These are phyloP conservation scores for Riparia riparia DNA, from an alignment of 2,113 vertebrate genomes.

Conservation along the genomic window DNA sequence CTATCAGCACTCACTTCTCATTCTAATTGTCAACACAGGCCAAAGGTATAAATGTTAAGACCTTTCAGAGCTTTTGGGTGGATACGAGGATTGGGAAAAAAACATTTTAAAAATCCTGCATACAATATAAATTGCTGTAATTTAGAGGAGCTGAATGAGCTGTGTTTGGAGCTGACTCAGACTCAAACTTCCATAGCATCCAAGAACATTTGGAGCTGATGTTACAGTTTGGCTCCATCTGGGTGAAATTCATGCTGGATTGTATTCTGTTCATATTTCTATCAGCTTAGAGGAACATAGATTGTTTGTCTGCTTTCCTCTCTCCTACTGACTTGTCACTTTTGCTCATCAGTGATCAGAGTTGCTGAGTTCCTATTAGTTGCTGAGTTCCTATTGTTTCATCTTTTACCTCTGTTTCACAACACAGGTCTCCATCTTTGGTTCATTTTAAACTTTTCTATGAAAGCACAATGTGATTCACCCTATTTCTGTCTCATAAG, in stretches of 20 bases:
- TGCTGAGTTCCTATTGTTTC: background rate
- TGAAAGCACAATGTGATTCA: background rate
- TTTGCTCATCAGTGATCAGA: background rate
- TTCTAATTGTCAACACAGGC: background rate
- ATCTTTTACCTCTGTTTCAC: background rate
- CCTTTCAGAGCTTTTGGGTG: background rate
- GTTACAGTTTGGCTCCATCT: background rate
- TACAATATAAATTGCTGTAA: background rate
- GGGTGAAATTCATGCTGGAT: background rate
- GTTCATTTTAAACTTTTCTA: background rate
- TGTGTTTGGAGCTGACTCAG: constrained; percentile 12
- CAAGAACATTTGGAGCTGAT: background rate
- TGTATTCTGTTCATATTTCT: constrained; percentile 4
- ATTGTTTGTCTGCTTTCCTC: background rate
- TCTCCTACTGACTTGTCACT: background rate
- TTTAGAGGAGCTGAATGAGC: background rate
- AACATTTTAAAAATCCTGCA: background rate
- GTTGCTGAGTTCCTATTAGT: background rate
- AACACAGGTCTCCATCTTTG: background rate
- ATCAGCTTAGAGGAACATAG: background rate
- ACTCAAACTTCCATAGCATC: background rate
- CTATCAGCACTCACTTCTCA: background rate
- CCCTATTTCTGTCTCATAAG: background rate
- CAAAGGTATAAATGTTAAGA: constrained; percentile 25
- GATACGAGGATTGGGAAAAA: background rate